A percentile compares a stretch with the other conserved stretches of the same genome.
These are phyloP conservation scores for Myotis daubentonii DNA, from an alignment of 2,797 vertebrate genomes.

Conservation along the genomic window DNA sequence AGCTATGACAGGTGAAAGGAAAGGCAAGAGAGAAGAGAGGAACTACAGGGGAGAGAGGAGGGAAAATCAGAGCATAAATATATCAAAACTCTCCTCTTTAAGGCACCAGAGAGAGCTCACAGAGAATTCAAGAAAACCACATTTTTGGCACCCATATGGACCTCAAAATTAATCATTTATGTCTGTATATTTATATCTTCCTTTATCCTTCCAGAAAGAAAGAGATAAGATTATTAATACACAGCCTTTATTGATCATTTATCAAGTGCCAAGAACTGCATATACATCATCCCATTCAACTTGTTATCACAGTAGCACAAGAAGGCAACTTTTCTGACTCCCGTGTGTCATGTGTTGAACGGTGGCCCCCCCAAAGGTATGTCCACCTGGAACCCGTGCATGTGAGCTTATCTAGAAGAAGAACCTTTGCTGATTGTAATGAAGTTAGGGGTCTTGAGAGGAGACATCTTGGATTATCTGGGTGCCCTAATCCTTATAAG, in stretches of 20 bases:
- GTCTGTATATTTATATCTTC: conserved; percentile 5
- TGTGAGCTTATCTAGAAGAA: not conserved
- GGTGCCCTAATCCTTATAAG: not conserved
- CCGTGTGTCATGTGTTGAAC: not conserved
- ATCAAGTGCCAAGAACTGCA: not conserved
- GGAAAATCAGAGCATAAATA: not conserved
- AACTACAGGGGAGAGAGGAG: not conserved
- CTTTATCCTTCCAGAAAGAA: conserved; percentile 11
- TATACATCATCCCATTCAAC: not conserved
- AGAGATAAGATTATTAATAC: not conserved
- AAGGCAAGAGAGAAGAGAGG: not conserved
- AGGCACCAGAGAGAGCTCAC: not conserved
- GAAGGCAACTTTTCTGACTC: not conserved
- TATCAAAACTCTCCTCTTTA: not conserved
- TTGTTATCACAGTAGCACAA: not conserved
- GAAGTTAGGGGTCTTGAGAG: not conserved
- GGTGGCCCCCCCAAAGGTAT: not conserved
- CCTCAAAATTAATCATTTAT: conserved; percentile 29
- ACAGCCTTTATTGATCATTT: not conserved
- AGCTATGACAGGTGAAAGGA: not conserved
- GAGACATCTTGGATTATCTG: not conserved
- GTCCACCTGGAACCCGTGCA: not conserved
- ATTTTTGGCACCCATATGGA: conserved; percentile 29
- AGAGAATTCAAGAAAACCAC: conserved; percentile 18
- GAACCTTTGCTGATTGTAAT: not conserved